Evolutionary conservation across 2,797 vertebrate species (phyloP).

Genomic region (Fratercula arctica): DNA sequence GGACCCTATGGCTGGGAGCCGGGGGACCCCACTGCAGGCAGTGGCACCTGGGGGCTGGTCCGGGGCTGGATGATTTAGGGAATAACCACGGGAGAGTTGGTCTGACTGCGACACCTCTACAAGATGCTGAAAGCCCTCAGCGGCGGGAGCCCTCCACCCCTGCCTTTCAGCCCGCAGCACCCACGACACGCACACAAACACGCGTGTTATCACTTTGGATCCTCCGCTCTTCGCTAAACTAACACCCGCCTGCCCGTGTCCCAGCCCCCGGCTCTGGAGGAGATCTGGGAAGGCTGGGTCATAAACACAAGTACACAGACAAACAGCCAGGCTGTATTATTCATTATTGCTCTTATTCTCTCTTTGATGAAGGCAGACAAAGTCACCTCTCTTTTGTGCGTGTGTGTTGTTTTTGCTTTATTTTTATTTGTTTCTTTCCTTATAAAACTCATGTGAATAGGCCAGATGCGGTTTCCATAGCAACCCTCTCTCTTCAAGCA

Average conservation of each 20-base stretch:
- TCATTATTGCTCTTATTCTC: not conserved
- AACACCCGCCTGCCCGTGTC: not conserved
- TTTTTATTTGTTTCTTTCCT: slow-evolving; percentile 49
- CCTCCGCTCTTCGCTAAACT: not conserved
- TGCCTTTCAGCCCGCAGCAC: not conserved
- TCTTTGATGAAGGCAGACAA: not conserved
- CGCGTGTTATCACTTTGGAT: fast-evolving
- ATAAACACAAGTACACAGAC: not conserved
- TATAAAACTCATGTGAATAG: slow-evolving; percentile 33
- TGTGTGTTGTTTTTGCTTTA: not conserved
- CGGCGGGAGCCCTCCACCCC: not conserved
- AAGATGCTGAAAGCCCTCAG: not conserved
- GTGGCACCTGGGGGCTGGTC: not conserved
- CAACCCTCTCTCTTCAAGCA: slow-evolving; percentile 55
- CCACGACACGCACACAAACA: fast-evolving
- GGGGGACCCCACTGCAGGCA: not conserved
- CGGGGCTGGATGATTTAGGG: not conserved
- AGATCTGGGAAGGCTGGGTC: not conserved
- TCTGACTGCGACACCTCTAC: not conserved
- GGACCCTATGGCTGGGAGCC: not conserved
- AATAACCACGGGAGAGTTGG: not conserved
- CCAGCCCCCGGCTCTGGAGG: not conserved
- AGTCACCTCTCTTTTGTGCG: not conserved
- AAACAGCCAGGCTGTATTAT: not conserved
- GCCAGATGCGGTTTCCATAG: slow-evolving; percentile 75